Base-by-base conservation (phyloP, 2,797 vertebrate genomes). In the Momotus momota region DNA sequence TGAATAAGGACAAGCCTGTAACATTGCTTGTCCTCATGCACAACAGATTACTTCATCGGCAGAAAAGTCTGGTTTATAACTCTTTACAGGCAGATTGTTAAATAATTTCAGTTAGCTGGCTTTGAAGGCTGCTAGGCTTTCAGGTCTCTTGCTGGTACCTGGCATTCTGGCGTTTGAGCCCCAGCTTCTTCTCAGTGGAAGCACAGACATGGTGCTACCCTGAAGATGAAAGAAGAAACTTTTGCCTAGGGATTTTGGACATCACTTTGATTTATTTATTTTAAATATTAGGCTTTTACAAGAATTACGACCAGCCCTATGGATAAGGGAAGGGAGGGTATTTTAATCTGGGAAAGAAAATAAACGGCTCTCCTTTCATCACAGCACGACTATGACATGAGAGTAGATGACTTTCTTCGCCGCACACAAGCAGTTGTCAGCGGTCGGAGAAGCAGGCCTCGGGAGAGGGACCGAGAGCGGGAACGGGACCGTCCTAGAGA, bases 341-440 rank as follows among this genome's bases (percentile, higher is more conserved):
- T 90, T 81, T 81, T 82, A 12, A 38, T 60, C 25, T 66, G 67
- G 31, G 54, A 70, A 66, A 57, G 70, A 33, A 84, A 87, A 64
- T 67, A 55, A 93, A 69, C 62, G 81, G 41, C 31, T 88, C 18
- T 94, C 86, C 73, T 96, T 95, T 86, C 58, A 89, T 93, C 91
- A 27, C 98, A 99, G 99, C 99, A 99, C 4, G 99, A 99, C 97
- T 99, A 99, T 27, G 99, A 99, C 94, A 99, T 99, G 99, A 98
- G 99, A 10, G 99, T 99, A 88, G 99, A 99, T 1, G 99, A 99
- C 97, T 99, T 99, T 96, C 98, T 99, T 94, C 98, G 99, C 60
- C 98, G 99, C 57, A 99, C 99, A 1, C 99, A 99, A 97, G 99
- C 99, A 0, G 99, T 99, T 81, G 99, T 99, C 93, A 99, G 99